Evolutionary conservation across 2,797 vertebrate genomes (phyloP), one percentile per base, ranked within the genome.

Genomic region (Cyprinella venusta): DNA sequence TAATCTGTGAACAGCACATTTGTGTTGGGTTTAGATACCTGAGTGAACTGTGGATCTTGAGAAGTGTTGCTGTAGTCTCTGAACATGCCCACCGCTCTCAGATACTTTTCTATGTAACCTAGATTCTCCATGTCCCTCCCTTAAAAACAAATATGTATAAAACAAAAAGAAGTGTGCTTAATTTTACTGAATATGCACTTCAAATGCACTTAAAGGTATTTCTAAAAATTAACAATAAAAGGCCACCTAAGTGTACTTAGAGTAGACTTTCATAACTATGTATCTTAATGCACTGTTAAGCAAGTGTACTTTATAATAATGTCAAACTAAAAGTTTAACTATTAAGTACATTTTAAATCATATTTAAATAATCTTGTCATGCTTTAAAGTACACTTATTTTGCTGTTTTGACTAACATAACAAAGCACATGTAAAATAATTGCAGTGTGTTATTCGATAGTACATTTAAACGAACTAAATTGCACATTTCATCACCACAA

Each of bases 41-140:
- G 93, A 79, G 97, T 96, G 91, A 97, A 99, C 79, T 97, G 95
- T 0, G 97, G 97, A 91, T 99, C 97, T 91, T 99, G 95, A 12
- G 91, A 91, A 0, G 92, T 79, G 4, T 98, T 87, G 18, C 78
- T 95, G 93, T 97, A 99, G 89, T 99, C 96, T 90, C 97, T 96
- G 85, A 97, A 97, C 96, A 99, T 96, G 86, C 92, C 93, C 80
- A 96, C 96, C 45, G 95, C 94, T 89, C 97, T 95, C 84, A 99
- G 94, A 87, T 99, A 99, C 72, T 85, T 94, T 45, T 92, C 90
- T 56, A 97, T 96, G 87, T 91, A 90, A 18, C 85, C 90, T 81
- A 98, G 79, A 81, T 95, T 97, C 45, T 96, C 94, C 77, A 94
- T 88, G 21, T 97, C 95, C 74, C 97, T 95, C 19, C 98, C 98